These are phyloP conservation scores for Sinohyriopsis cumingii DNA, from an alignment of 2,888 invertebrate genomes.

Conservation along the genomic window DNA sequence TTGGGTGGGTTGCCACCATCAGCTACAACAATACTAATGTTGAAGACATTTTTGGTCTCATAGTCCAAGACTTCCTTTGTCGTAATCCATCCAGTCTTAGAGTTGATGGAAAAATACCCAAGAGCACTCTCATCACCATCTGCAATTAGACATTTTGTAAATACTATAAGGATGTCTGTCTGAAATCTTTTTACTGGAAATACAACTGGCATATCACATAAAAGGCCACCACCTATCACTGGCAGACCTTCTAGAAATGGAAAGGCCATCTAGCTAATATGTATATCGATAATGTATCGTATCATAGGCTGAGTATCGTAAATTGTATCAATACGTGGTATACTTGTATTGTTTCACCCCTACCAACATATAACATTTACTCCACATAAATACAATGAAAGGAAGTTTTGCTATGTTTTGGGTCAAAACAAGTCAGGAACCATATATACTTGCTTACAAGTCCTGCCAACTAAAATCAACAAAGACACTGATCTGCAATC, in stretches of 20 bases:
- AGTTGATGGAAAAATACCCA: slow-evolving; percentile 83
- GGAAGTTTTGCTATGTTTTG: too few species aligned
- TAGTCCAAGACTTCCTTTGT: slow-evolving; percentile 81
- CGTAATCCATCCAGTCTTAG: slow-evolving; percentile 86
- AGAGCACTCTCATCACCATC: slow-evolving; percentile 36
- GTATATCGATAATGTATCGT: too few species aligned
- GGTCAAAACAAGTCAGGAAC: too few species aligned
- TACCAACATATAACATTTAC: neutral
- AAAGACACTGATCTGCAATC: too few species aligned
- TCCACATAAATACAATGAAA: neutral
- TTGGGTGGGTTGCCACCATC: slow-evolving; percentile 52
- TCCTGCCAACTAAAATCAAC: too few species aligned
- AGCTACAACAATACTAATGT: slow-evolving; percentile 51
- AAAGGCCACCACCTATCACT: too few species aligned
- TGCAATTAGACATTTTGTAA: slow-evolving; percentile 12
- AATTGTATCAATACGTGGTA: too few species aligned
- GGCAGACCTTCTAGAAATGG: too few species aligned
- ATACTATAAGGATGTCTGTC: neutral
- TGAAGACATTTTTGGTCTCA: slow-evolving; percentile 47
- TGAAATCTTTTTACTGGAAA: neutral
- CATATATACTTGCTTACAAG: too few species aligned
- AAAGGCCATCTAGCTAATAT: too few species aligned
- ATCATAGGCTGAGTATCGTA: too few species aligned
- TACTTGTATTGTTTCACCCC: too few species aligned
- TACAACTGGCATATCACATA: neutral